phyloP scores from a whole-genome alignment of 2,113 vertebrate genomes.

The Otus sunia region DNA sequence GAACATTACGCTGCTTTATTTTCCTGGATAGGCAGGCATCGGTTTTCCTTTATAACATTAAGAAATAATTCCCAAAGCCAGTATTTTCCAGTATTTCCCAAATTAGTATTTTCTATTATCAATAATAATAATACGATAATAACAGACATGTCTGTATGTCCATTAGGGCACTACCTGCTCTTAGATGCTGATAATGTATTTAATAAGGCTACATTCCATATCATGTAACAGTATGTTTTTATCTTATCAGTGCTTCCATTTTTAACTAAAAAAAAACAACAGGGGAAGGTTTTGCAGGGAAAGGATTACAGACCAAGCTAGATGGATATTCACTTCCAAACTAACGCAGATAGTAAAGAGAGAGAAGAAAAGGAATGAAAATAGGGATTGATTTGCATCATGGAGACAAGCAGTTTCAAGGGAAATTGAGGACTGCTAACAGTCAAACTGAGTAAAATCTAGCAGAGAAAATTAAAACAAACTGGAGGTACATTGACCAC shows the following conservation, averaged over 20 bases:
- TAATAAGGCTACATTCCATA: neutral
- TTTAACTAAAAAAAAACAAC: neutral
- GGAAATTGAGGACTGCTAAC: neutral
- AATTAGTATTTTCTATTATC: neutral
- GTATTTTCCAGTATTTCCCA: neutral
- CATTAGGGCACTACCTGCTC: neutral
- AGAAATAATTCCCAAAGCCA: neutral
- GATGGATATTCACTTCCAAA: neutral
- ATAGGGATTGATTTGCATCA: neutral
- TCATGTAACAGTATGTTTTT: neutral
- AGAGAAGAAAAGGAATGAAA: neutral
- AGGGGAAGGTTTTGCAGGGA: neutral
- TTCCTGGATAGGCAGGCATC: neutral
- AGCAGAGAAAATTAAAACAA: neutral
- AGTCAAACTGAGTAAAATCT: neutral
- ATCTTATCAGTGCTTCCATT: neutral
- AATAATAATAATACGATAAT: neutral
- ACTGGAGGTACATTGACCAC: neutral
- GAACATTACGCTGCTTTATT: neutral
- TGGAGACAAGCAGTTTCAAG: neutral
- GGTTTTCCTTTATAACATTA: neutral
- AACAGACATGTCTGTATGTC: rapidly evolving
- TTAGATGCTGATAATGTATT: neutral
- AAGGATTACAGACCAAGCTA: neutral
- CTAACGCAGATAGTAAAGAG: neutral